These are phyloP conservation scores for Orycteropus afer DNA, from an alignment of 2,113 vertebrate species.

Conservation along the genomic window DNA sequence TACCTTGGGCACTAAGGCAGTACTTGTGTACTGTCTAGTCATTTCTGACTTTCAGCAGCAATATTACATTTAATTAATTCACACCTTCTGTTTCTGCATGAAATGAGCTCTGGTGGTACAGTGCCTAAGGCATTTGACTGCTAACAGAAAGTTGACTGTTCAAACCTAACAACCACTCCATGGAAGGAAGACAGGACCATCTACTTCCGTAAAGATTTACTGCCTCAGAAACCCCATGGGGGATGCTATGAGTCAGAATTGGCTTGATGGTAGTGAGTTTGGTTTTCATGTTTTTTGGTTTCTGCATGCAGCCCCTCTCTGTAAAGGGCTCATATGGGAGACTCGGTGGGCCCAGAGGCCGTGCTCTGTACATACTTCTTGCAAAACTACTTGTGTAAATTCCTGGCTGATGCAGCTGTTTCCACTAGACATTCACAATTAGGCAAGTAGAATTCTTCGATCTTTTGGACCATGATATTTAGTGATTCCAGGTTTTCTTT, in stretches of 20 bases:
- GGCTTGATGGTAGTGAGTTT: no score
- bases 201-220: no score
- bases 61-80: not conserved
- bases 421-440: not conserved
- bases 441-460: not conserved
- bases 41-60: not conserved
- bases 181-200: no score
- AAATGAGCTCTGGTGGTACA: no score
- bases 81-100: not conserved
- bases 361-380: not conserved
- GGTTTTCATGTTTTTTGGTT: no score
- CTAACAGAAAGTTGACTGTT: no score
- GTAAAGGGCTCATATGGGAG: not conserved
- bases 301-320: not conserved
- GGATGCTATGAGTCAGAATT: no score
- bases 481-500: not conserved
- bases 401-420: not conserved
- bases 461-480: conserved; percentile 10
- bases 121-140: no score
- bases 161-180: no score
- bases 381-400: not conserved
- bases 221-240: no score
- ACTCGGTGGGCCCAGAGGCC: not conserved
- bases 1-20: not conserved
- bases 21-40: not conserved